A percentile compares a stretch with the other conserved stretches of the same genome.
phyloP scores from a whole-genome alignment of 1,140 invertebrate species.

The Drosophila kikkawai region DNA sequence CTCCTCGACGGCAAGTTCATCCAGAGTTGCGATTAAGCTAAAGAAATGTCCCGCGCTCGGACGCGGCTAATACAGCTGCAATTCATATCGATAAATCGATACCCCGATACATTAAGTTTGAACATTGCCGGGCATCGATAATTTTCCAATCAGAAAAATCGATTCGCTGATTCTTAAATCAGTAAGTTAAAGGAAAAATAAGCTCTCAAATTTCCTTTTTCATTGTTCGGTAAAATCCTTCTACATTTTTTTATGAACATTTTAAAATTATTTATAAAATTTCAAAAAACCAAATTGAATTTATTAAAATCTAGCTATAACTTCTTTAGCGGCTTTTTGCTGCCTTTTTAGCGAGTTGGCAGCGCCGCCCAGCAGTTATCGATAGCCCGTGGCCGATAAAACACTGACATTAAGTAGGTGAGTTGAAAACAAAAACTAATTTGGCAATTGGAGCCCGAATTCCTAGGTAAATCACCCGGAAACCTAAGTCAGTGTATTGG shows the following conservation, averaged over 20 bases:
- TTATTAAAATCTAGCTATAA: too few relatives aligned
- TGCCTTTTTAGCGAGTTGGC: background rate
- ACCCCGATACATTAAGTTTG: background rate
- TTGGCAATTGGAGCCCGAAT: slow-evolving; percentile 29
- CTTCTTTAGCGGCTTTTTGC: too few relatives aligned
- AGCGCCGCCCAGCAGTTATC: slow-evolving; percentile 44
- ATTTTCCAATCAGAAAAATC: background rate
- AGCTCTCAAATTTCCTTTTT: too few relatives aligned
- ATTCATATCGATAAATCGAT: slow-evolving; percentile 17
- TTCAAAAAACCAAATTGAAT: too few relatives aligned
- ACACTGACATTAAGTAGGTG: slow-evolving; percentile 37
- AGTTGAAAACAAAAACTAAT: slow-evolving; percentile 55
- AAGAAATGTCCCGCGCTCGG: slow-evolving; percentile 23
- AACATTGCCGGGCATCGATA: background rate
- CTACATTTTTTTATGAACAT: too few relatives aligned
- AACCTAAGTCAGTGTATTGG: background rate
- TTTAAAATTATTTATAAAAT: too few relatives aligned
- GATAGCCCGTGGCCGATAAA: slow-evolving; percentile 13
- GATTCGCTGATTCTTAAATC: too few relatives aligned
- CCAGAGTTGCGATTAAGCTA: slow-evolving; percentile 65
- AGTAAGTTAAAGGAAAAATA: too few relatives aligned
- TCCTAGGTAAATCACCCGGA: background rate
- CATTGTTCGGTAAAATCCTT: too few relatives aligned
- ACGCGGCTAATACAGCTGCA: slow-evolving; percentile 49
- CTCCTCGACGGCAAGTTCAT: slow-evolving; percentile 73